Evolutionary conservation across 2,888 invertebrate genomes (phyloP).

Genomic region (Dicyrtoma fusca): DNA sequence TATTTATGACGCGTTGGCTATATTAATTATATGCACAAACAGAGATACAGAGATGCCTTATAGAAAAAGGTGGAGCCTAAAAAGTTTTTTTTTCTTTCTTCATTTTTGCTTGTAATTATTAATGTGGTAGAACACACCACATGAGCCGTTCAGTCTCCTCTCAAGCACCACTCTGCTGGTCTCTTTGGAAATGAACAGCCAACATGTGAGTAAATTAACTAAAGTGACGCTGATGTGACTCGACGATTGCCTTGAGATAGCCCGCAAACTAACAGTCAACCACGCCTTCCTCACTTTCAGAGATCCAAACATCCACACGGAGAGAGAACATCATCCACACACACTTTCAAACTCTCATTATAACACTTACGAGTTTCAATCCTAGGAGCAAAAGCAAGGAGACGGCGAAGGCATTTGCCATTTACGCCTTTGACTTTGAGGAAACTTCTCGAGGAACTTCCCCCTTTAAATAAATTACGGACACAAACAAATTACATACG

Average conservation of each 20-base stretch:
- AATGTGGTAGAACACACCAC: neutral
- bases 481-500: too few species aligned
- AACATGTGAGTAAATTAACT: conserved; percentile 36
- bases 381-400: too few species aligned
- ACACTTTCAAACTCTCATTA: neutral
- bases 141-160: too few species aligned
- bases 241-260: conserved; percentile 17
- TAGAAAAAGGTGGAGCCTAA: neutral
- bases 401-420: too few species aligned
- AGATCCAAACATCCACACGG: conserved; percentile 13
- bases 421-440: too few species aligned
- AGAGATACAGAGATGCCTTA: too few species aligned
- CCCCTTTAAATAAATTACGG: too few species aligned
- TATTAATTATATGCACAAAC: too few species aligned
- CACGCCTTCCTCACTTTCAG: conserved; percentile 28
- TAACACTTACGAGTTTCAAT: too few species aligned
- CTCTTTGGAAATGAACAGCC: neutral
- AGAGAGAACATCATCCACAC: too few species aligned
- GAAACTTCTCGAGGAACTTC: too few species aligned
- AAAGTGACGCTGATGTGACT: conserved; percentile 30
- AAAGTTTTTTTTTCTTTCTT: neutral
- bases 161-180: neutral
- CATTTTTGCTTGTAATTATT: neutral
- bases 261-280: conserved; percentile 18
- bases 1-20: too few species aligned